A percentile compares a stretch with the other conserved stretches of the same genome.
These are phyloP conservation scores for Peromyscus attwateri DNA, from an alignment of 2,797 vertebrate genomes.

Conservation along the genomic window DNA sequence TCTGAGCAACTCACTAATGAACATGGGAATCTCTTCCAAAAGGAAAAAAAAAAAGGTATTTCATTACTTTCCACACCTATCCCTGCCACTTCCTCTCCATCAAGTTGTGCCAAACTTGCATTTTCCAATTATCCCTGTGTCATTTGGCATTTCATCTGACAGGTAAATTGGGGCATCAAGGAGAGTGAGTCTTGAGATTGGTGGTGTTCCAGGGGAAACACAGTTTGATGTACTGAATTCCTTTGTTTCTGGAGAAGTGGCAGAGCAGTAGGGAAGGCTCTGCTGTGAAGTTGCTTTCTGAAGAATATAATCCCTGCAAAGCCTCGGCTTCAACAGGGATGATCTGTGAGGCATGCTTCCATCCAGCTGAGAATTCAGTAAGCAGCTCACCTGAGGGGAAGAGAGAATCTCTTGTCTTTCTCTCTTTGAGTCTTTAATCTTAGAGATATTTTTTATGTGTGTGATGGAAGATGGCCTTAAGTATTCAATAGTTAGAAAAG, in stretches of 20 bases:
- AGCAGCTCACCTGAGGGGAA: constrained; percentile 1
- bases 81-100: constrained; percentile 55
- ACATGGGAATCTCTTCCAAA: neutral
- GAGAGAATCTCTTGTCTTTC: neutral
- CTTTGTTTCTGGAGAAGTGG: constrained; percentile 50
- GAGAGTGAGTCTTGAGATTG: constrained; percentile 72
- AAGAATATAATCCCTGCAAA: neutral
- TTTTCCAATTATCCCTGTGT: constrained; percentile 81
- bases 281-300: constrained; percentile 46
- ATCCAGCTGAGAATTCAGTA: constrained; percentile 8
- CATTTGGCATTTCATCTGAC: constrained; percentile 80
- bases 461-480: constrained; percentile 16
- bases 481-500: neutral
- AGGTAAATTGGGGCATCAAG: constrained; percentile 80
- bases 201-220: constrained; percentile 48
- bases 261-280: constrained; percentile 43
- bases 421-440: constrained; percentile 10
- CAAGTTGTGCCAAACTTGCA: constrained; percentile 75
- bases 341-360: neutral
- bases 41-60: neutral
- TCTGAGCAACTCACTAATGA: constrained; percentile 16
- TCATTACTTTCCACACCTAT: constrained; percentile 62
- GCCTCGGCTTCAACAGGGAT: constrained; percentile 16
- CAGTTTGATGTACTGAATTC: neutral
- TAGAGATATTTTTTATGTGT: neutral